These are phyloP conservation scores for Chirona hameri DNA, from an alignment of 2,888 invertebrate genomes.

Conservation along the genomic window DNA sequence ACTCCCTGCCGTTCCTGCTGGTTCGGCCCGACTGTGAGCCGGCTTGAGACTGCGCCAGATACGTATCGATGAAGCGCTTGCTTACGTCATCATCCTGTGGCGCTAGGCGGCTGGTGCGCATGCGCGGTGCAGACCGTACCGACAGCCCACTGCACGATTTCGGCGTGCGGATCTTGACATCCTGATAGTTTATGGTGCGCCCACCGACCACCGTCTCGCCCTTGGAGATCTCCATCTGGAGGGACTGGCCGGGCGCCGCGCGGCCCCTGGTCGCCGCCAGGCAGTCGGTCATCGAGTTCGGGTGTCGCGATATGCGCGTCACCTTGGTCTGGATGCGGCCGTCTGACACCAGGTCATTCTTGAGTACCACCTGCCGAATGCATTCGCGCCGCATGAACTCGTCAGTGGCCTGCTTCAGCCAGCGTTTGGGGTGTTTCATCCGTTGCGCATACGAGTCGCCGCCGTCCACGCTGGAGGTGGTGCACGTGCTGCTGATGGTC, in stretches of 20 bases:
- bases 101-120: neutral
- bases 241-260: neutral
- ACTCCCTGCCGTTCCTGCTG: neutral
- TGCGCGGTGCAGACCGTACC: neutral
- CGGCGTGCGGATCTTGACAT: conserved; percentile 4
- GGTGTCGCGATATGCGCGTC: conserved; percentile 12
- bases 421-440: neutral
- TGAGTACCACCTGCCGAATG: conserved; percentile 1
- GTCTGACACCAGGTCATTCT: conserved; percentile 5
- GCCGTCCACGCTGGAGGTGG: neutral
- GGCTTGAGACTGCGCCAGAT: neutral
- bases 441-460: neutral
- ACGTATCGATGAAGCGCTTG: neutral
- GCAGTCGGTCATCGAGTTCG: neutral
- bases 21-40: neutral
- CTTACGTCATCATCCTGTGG: neutral
- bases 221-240: neutral
- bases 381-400: conserved; percentile 25
- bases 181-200: neutral
- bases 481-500: neutral
- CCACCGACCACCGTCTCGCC: neutral
- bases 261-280: neutral
- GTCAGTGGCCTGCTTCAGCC: neutral
- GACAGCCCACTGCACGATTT: neutral
- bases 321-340: neutral